Percentiles rank a stretch among this genome's conserved stretches.
Conservation (phyloP, 2,797 vertebrate species). For the Agapornis canus region DNA sequence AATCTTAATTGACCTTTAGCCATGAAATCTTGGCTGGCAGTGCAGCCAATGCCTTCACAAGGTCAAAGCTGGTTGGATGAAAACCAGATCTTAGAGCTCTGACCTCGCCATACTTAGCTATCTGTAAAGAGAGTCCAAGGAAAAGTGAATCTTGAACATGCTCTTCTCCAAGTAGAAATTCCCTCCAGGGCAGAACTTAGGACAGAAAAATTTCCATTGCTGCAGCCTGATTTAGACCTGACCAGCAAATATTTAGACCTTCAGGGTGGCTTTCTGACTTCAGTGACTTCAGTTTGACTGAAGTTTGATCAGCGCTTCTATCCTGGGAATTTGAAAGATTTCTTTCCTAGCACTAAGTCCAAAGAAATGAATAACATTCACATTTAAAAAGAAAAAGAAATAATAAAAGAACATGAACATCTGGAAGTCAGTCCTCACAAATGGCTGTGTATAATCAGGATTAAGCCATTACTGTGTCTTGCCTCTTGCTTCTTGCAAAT, state of each 20-base stretch:
- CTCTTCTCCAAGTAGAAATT: constrained; percentile 19
- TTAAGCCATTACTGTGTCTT: constrained; percentile 47
- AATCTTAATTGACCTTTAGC: constrained; percentile 22
- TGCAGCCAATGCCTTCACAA: constrained; percentile 17
- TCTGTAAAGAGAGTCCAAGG: constrained; percentile 26
- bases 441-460: constrained; percentile 27
- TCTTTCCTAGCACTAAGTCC: constrained; percentile 1
- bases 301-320: not conserved
- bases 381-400: not conserved
- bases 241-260: constrained; percentile 2
- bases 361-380: constrained; percentile 5
- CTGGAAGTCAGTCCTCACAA: constrained; percentile 42
- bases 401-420: constrained; percentile 1
- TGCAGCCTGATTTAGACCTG: not conserved
- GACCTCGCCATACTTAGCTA: not conserved
- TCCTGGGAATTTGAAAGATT: not conserved
- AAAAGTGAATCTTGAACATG: not conserved
- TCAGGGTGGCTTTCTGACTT: not conserved
- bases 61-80: constrained; percentile 16
- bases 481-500: constrained; percentile 14
- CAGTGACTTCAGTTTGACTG: not conserved
- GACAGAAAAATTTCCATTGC: constrained; percentile 34
- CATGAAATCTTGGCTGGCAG: not conserved
- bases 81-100: constrained; percentile 32
- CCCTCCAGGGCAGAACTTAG: constrained; percentile 16